phyloP scores from a whole-genome alignment of 2,797 vertebrate species.

The Cuculus canorus region DNA sequence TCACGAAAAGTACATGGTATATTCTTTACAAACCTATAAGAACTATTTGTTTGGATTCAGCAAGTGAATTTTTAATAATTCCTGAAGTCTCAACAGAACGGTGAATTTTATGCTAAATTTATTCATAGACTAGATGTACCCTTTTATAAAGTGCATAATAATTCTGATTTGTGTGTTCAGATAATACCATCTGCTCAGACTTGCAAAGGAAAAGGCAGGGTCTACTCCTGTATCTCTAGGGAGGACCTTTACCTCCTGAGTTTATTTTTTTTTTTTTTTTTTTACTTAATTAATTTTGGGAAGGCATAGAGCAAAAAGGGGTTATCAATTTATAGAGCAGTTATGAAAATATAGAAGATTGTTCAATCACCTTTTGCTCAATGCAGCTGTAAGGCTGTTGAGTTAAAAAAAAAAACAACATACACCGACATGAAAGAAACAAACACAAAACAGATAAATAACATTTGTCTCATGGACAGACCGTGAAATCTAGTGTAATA shows the following conservation, averaged over 20 bases:
- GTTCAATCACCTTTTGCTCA: neutral
- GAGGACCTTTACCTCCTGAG: neutral
- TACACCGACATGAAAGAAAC: neutral
- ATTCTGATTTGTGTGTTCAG: constrained; percentile 24
- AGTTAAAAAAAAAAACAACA: neutral
- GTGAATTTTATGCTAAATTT: constrained; percentile 38
- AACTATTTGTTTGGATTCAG: constrained; percentile 43
- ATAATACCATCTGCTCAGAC: constrained; percentile 30
- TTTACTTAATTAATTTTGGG: neutral
- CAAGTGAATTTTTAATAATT: constrained; percentile 40
- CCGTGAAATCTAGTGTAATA: neutral
- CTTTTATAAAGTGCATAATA: constrained; percentile 4
- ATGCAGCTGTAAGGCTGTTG: neutral
- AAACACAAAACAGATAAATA: neutral
- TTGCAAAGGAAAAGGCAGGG: neutral
- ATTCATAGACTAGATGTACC: constrained; percentile 45
- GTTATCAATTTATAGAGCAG: neutral
- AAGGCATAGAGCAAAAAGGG: neutral
- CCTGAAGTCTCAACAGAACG: neutral
- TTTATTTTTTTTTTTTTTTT: neutral
- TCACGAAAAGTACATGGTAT: neutral
- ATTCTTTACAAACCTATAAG: neutral
- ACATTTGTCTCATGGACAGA: neutral
- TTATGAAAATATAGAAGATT: neutral
- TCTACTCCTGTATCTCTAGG: neutral